Evolutionary conservation across 2,888 invertebrate species (phyloP).

Genomic region (Amphipoea oculea): DNA sequence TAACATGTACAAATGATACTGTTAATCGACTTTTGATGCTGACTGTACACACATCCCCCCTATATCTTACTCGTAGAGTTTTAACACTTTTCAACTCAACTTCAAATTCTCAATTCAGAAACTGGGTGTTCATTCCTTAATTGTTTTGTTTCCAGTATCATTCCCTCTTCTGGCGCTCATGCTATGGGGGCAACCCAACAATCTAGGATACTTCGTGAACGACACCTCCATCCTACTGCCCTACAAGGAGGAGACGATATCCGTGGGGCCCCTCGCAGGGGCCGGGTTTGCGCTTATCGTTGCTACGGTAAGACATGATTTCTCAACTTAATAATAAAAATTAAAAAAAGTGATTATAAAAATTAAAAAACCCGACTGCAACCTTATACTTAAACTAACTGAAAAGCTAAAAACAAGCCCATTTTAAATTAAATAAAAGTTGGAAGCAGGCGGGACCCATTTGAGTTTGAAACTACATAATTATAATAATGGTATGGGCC

Average conservation of each 20-base stretch:
- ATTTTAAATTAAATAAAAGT: too few species aligned
- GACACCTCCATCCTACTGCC: conserved; percentile 97
- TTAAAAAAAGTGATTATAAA: too few species aligned
- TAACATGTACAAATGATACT: too few species aligned
- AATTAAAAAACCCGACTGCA: too few species aligned
- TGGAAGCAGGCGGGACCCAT: too few species aligned
- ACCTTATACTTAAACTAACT: too few species aligned
- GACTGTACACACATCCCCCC: not conserved
- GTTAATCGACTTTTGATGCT: too few species aligned
- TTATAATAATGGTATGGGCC: too few species aligned
- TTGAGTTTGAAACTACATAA: too few species aligned
- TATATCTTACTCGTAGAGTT: not conserved
- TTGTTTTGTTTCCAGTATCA: conserved; percentile 91
- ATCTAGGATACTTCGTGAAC: conserved; percentile 97
- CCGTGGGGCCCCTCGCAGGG: conserved; percentile 92
- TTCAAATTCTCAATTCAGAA: not conserved
- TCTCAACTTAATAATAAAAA: not conserved
- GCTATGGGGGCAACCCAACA: conserved; percentile 92
- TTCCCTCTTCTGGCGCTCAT: conserved; percentile 92
- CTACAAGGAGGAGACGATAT: conserved; percentile 93
- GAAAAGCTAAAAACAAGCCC: too few species aligned
- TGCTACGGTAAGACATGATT: conserved; percentile 73
- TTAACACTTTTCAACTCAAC: not conserved
- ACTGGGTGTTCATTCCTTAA: not conserved
- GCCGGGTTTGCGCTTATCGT: conserved; percentile 91